Conservation (phyloP, 2,888 invertebrate genomes). For the Odontocerum albicorne region DNA sequence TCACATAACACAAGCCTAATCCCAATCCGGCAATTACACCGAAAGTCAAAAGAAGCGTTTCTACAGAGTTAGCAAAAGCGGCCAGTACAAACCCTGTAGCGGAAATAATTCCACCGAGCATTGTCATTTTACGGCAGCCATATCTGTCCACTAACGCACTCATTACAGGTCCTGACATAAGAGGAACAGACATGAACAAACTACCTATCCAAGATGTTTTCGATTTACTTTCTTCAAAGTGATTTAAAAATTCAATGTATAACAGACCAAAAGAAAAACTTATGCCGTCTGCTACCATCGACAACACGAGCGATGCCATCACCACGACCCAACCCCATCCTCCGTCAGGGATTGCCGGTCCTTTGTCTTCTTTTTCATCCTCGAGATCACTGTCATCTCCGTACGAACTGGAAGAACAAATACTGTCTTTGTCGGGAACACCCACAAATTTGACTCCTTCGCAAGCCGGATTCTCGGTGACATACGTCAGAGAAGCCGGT, state of each 20-base stretch:
- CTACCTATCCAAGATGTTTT: constrained; percentile 91
- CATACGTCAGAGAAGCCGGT: constrained; percentile 20
- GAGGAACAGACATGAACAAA: constrained; percentile 85
- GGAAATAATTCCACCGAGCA: constrained; percentile 71
- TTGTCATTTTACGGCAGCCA: constrained; percentile 79
- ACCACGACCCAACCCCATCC: constrained; percentile 93
- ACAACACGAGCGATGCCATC: constrained; percentile 79
- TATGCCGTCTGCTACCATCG: constrained; percentile 90
- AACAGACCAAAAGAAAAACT: constrained; percentile 92
- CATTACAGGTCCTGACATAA: constrained; percentile 81
- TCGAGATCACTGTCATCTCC: constrained; percentile 40
- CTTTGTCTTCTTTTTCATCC: constrained; percentile 44
- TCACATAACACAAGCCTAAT: constrained; percentile 82
- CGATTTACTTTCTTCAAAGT: constrained; percentile 79
- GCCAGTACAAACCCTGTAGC: constrained; percentile 77
- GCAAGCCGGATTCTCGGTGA: constrained; percentile 47
- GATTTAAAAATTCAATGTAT: constrained; percentile 78
- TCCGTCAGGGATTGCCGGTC: constrained; percentile 72
- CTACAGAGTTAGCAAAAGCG: constrained; percentile 69
- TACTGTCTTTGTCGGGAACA: constrained; percentile 55
- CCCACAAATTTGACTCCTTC: constrained; percentile 58
- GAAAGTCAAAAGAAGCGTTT: constrained; percentile 81
- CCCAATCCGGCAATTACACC: constrained; percentile 84
- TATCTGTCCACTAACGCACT: constrained; percentile 83
- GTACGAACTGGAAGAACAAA: constrained; percentile 45